Base-by-base conservation (phyloP, 2,888 invertebrate genomes). In the Cacoxenus indagator region DNA sequence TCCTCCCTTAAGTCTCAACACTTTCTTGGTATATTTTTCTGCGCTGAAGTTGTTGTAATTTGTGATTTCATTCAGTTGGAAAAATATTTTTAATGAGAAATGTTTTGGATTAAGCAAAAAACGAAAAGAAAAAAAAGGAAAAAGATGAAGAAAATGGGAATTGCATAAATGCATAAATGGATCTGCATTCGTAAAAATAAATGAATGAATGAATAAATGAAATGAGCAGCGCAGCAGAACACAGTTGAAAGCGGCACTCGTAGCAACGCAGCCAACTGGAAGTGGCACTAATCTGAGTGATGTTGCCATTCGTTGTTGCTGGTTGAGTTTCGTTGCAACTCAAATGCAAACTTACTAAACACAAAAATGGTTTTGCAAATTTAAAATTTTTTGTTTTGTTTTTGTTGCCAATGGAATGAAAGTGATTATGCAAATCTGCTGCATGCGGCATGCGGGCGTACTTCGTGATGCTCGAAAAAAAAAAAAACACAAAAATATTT, bases 201-300 rank as follows among this genome's bases (percentile, higher is more conserved):
- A 48, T 69, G 70, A 37, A 17, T 54, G 46, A 68, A 69, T 1
- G 19, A 14, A 48, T n/a, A 6, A 31, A 9, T 31, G 31, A 48
- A 19, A 48, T 48, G 48, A 19, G 19, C 48, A 48, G 48, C 31
- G 9, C n/a, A n/a, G n/a, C n/a, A n/a, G n/a, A n/a, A n/a, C n/a
- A n/a, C n/a, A n/a, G n/a, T n/a, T n/a, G n/a, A n/a, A n/a, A n/a
- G n/a, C n/a, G n/a, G n/a, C n/a, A n/a, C n/a, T n/a, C n/a, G n/a
- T n/a, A n/a, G 45, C 11, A 43, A 26, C 11, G 19, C n/a, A 43
- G 17, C 59, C n/a, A 17, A 69, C 57, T 48, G 65, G 48, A 59
- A 65, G 37, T 59, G 9, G 22, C 67, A 67, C 73, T 72, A 75
- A 75, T 75, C 75, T 71, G 31, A 69, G 65, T 75, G 72, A 64